Evolutionary conservation across 2,113 vertebrate genomes (phyloP).

Genomic region (Elephas maximus): DNA sequence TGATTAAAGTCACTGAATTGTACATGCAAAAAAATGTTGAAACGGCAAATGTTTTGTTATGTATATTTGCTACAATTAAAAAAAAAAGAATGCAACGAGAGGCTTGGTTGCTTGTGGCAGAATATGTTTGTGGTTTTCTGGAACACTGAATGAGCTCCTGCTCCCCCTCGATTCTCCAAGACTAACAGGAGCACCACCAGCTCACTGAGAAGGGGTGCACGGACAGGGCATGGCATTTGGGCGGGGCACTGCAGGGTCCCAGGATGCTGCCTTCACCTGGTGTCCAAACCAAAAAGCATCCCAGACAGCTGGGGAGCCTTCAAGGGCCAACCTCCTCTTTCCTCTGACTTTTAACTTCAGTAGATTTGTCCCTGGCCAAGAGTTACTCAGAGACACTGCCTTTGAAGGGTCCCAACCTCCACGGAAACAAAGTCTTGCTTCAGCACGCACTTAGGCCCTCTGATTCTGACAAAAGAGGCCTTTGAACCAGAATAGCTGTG

Average conservation of each 20-base stretch:
- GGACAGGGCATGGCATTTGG: neutral
- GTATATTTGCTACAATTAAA: neutral
- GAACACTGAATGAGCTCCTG: neutral
- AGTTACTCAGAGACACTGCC: neutral
- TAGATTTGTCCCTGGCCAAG: neutral
- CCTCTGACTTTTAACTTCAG: neutral
- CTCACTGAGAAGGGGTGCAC: neutral
- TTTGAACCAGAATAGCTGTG: neutral
- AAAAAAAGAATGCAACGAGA: neutral
- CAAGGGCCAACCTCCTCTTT: neutral
- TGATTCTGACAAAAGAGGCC: neutral
- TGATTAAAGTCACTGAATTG: neutral
- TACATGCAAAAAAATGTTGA: neutral
- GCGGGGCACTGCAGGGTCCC: neutral
- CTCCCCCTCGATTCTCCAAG: neutral
- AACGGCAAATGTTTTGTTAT: too few species aligned
- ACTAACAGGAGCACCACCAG: neutral
- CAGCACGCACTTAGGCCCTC: neutral
- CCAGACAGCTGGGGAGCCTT: neutral
- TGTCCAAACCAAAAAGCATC: neutral
- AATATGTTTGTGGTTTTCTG: neutral
- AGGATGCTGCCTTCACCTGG: neutral
- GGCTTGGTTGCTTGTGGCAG: neutral
- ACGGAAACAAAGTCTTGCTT: neutral
- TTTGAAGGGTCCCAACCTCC: neutral